A percentile compares a stretch with the other conserved stretches of the same genome.
phyloP scores from a whole-genome alignment of 2,888 invertebrate species.

The Odiellus spinosus region DNA sequence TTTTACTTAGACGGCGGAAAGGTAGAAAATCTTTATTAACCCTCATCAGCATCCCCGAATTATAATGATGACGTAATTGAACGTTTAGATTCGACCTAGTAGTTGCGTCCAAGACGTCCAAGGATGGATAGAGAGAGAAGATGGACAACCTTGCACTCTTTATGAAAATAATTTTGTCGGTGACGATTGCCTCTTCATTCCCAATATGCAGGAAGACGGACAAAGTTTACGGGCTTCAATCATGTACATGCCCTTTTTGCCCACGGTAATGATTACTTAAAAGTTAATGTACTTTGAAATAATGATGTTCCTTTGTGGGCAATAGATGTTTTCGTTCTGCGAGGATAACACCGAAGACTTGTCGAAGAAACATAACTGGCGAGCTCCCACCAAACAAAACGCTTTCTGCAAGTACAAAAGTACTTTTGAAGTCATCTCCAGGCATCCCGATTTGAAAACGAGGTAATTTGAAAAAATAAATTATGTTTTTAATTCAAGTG shows the following conservation, averaged over 20 bases:
- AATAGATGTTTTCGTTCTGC: constrained; percentile 7
- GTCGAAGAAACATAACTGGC: constrained; percentile 36
- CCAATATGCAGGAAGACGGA: constrained; percentile 17
- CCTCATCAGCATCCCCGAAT: too few relatives aligned
- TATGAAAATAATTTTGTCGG: constrained; percentile 11
- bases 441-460: constrained; percentile 37
- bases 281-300: neutral
- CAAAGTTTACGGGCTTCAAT: constrained; percentile 21
- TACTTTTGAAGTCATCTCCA: constrained; percentile 41
- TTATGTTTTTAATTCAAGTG: too few relatives aligned
- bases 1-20: constrained; percentile 19
- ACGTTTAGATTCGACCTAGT: constrained; percentile 21
- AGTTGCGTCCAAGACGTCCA: constrained; percentile 19
- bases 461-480: too few relatives aligned
- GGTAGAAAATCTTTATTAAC: constrained; percentile 7
- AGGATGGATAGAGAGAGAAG: constrained; percentile 19
- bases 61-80: too few relatives aligned
- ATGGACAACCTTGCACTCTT: constrained; percentile 18
- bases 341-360: neutral
- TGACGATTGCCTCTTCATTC: constrained; percentile 21
- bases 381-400: constrained; percentile 49
- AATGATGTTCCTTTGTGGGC: neutral
- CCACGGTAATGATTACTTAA: constrained; percentile 21
- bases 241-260: constrained; percentile 25
- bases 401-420: constrained; percentile 43